Percentiles rank a stretch among this genome's conserved stretches.
These are phyloP conservation scores for Drosophila nebulosa DNA, from an alignment of 1,140 invertebrate genomes.

Conservation along the genomic window DNA sequence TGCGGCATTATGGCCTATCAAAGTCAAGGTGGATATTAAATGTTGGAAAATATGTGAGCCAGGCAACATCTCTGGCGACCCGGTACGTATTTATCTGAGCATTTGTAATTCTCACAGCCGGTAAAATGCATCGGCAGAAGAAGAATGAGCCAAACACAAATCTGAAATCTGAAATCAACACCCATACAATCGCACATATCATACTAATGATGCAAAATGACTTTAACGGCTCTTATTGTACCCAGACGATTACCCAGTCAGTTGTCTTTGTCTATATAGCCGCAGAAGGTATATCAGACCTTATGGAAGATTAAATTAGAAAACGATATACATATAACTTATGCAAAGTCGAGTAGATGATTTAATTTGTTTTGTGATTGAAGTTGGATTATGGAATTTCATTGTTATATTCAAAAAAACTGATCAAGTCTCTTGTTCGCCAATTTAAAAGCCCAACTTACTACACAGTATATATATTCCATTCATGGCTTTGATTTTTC, in stretches of 20 bases:
- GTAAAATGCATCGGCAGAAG: constrained; percentile 16
- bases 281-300: constrained; percentile 12
- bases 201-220: constrained; percentile 80
- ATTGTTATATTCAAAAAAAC: background rate
- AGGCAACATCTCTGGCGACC: constrained; percentile 12
- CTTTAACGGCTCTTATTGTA: constrained; percentile 66
- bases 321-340: background rate
- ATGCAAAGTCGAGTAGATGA: too few relatives aligned
- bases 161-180: constrained; percentile 66
- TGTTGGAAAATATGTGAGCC: constrained; percentile 54
- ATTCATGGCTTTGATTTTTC: background rate
- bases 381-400: constrained; percentile 3
- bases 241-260: background rate
- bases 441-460: background rate
- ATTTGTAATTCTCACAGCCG: constrained; percentile 70
- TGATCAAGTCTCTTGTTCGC: background rate
- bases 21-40: constrained; percentile 78
- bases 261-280: background rate
- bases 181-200: constrained; percentile 66
- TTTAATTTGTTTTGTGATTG: background rate
- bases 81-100: constrained; percentile 42
- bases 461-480: constrained; percentile 20
- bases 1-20: constrained; percentile 66
- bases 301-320: background rate
- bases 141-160: background rate